Conservation (phyloP, 1,140 invertebrate genomes). For the Telenomus remus region DNA sequence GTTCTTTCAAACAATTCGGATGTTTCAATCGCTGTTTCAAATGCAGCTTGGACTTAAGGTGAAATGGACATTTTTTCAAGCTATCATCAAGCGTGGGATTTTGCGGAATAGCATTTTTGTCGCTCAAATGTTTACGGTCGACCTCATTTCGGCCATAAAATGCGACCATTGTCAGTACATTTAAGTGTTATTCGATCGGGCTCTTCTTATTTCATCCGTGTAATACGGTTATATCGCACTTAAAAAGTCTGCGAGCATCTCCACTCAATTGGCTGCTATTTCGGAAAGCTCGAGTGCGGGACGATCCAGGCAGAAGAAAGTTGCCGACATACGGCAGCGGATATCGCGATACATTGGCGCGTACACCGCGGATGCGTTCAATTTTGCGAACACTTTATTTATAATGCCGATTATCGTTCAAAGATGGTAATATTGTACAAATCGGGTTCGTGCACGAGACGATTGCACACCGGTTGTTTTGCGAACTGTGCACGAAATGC, state of each 20-base stretch:
- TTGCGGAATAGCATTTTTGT: constrained; percentile 13
- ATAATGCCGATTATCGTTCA: constrained; percentile 29
- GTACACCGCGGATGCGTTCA: constrained; percentile 29
- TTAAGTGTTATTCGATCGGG: constrained; percentile 41
- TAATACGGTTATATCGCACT: constrained; percentile 41
- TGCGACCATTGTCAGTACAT: constrained; percentile 20
- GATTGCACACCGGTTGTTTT: constrained; percentile 36
- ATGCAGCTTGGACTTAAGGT: constrained; percentile 36
- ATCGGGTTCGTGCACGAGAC: constrained; percentile 23
- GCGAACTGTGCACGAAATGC: constrained; percentile 10
- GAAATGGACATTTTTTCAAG: constrained; percentile 38
- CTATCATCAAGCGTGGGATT: constrained; percentile 7
- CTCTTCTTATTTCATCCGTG: constrained; percentile 43
- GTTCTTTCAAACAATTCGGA: no score
- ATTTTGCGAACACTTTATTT: constrained; percentile 45
- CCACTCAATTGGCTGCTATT: no score
- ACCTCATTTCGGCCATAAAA: constrained; percentile 43
- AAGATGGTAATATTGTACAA: constrained; percentile 32
- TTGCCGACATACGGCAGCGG: constrained; percentile 38
- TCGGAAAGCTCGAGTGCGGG: no score
- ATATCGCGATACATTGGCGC: constrained; percentile 36
- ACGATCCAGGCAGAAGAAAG: constrained; percentile 21
- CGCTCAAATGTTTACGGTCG: constrained; percentile 50
- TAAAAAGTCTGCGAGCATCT: constrained; percentile 23
- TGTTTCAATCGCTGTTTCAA: no score